Percentiles rank a stretch among this genome's conserved stretches.
Evolutionary conservation across 2,113 vertebrate species (phyloP).

Genomic region (Vidua chalybeata): DNA sequence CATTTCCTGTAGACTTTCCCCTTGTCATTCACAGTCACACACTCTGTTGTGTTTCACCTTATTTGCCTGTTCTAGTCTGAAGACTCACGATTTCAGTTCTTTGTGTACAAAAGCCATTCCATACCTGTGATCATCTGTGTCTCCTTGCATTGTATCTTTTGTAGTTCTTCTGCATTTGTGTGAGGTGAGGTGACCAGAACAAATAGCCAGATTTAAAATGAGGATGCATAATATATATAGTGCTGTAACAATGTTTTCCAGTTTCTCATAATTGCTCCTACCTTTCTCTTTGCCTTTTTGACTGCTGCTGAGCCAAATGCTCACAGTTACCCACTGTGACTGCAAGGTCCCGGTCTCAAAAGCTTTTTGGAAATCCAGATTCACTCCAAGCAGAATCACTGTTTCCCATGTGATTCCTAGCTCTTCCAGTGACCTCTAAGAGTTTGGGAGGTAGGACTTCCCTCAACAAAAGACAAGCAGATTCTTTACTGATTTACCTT

Average conservation of each 20-base stretch:
- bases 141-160: not conserved
- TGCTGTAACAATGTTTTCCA: not conserved
- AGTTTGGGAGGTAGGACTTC: not conserved
- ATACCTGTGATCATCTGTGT: not conserved
- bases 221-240: not conserved
- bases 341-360: not conserved
- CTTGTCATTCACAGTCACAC: not conserved
- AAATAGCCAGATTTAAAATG: not conserved
- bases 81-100: not conserved
- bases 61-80: not conserved
- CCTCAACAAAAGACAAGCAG: not conserved
- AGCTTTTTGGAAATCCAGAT: not conserved
- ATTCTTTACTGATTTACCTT: not conserved
- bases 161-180: not conserved
- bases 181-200: not conserved
- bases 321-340: not conserved
- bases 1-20: not conserved
- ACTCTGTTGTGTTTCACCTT: not conserved
- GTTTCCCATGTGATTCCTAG: not conserved
- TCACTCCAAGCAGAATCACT: not conserved
- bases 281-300: conserved; percentile 8
- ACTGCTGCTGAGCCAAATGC: not conserved
- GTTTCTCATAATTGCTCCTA: not conserved
- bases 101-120: not conserved
- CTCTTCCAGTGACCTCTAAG: not conserved